Base-by-base conservation (phyloP, 2,797 vertebrate species). In the Bucorvus abyssinicus region DNA sequence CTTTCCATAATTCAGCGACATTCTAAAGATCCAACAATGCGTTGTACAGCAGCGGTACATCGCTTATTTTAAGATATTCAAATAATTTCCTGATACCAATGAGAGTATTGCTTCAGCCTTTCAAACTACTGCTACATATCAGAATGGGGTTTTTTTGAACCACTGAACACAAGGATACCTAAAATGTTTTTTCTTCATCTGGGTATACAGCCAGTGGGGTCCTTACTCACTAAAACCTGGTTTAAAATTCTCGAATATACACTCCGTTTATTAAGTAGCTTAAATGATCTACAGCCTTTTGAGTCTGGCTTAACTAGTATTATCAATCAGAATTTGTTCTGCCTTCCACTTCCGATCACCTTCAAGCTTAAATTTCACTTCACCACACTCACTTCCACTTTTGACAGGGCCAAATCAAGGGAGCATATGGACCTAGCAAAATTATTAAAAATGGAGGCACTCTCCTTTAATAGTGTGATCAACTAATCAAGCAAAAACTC, bases 291-390 rank as follows among this genome's bases (percentile, higher is more conserved):
- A 91, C 23, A 61, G 34, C 56, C 36, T 78, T 92, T 34, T 23
- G 38, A 55, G 34, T 56, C n/a, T 47, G 38, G 38, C 44, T 74
- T 52, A 90, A 78, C 57, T 78, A 44, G 61, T 87, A 85, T 42
- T 86, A 84, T 86, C 84, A 64, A 47, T 45, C 91, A 91, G 26
- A 75, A 91, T n/a, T 94, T 69, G 94, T 83, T 91, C 93, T 89
- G 86, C 89, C 79, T 78, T 86, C 74, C 79, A 85, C 52, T 92
- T 93, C 67, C 81, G 90, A 96, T 92, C 88, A 61, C 63, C 65
- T 92, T 86, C 89, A 80, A 95, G 78, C 67, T 84, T 92, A 84
- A 60, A 95, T 96, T 94, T 57, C 63, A 70, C 52, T 90, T 78
- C 38, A 84, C 32, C 18, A 53, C 49, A 27, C 4, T 32, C 27